phyloP scores from a whole-genome alignment of 2,888 invertebrate species.

The Oscheius sp. region DNA sequence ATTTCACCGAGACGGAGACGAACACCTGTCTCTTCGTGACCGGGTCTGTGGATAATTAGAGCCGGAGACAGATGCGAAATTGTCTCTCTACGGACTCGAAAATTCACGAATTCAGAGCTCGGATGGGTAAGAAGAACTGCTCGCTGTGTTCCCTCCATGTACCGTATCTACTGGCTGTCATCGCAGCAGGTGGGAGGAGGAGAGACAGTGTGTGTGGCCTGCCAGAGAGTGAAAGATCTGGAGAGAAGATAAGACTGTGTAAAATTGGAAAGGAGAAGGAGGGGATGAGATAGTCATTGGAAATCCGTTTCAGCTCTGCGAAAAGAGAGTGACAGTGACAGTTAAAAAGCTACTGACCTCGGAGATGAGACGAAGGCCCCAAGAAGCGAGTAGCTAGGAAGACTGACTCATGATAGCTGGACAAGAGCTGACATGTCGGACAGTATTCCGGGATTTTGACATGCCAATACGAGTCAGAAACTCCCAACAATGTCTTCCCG shows the following conservation, averaged over 20 bases:
- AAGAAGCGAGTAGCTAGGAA: too few relatives aligned
- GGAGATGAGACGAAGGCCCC: too few relatives aligned
- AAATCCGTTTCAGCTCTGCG: too few relatives aligned
- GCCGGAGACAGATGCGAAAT: constrained; percentile 1
- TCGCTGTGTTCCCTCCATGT: constrained; percentile 52
- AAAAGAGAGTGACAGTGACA: background rate
- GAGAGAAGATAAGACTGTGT: background rate
- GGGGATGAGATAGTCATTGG: background rate
- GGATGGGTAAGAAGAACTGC: constrained; percentile 40
- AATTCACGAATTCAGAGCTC: constrained; percentile 25
- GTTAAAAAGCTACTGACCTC: too few relatives aligned
- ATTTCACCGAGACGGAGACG: constrained; percentile 13
- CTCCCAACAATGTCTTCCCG: too few relatives aligned
- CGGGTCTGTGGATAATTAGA: constrained; percentile 1
- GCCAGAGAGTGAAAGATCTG: constrained; percentile 4
- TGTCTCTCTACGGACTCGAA: background rate
- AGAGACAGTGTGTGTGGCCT: background rate
- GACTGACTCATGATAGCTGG: too few relatives aligned
- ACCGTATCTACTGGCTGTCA: constrained; percentile 54
- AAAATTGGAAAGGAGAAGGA: constrained; percentile 5
- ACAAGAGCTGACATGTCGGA: too few relatives aligned
- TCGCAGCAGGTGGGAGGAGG: constrained; percentile 47
- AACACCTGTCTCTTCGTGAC: constrained; percentile 26
- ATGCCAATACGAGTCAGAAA: too few relatives aligned
- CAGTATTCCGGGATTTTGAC: too few relatives aligned